These are phyloP conservation scores for Poeciliopsis turrubarensis DNA, from an alignment of 2,113 vertebrate species.

Conservation along the genomic window DNA sequence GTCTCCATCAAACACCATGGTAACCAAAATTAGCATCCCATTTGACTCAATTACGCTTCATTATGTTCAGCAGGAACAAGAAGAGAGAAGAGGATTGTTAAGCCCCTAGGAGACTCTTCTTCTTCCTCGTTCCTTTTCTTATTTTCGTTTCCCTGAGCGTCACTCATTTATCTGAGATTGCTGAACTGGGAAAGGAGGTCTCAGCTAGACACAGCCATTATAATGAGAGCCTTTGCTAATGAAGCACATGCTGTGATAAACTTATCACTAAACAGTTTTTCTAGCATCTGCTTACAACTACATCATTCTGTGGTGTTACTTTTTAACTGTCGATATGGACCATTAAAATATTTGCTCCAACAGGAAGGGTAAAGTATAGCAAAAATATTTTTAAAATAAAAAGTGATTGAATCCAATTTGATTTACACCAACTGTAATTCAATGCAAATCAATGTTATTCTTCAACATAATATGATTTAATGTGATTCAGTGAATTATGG, in stretches of 20 bases:
- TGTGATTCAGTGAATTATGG: not conserved
- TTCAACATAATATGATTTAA: not conserved
- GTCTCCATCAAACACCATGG: conserved; percentile 29
- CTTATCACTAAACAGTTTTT: not conserved
- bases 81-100: conserved; percentile 29
- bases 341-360: conserved; percentile 1
- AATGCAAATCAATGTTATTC: not conserved
- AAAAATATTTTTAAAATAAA: not conserved
- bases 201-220: conserved; percentile 19
- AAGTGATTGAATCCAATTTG: no score
- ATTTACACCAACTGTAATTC: not conserved
- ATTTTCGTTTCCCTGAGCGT: conserved; percentile 11
- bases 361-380: not conserved
- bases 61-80: conserved; percentile 46
- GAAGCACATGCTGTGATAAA: conserved; percentile 13
- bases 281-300: not conserved
- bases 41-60: conserved; percentile 59
- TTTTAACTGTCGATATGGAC: not conserved
- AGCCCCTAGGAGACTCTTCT: conserved; percentile 25
- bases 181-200: conserved; percentile 12
- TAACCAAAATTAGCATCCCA: conserved; percentile 47
- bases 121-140: conserved; percentile 25
- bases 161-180: conserved; percentile 36
- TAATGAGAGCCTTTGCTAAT: conserved; percentile 34
- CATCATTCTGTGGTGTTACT: not conserved